phyloP scores from a whole-genome alignment of 2,113 vertebrate species.

The Gobio gobio region DNA sequence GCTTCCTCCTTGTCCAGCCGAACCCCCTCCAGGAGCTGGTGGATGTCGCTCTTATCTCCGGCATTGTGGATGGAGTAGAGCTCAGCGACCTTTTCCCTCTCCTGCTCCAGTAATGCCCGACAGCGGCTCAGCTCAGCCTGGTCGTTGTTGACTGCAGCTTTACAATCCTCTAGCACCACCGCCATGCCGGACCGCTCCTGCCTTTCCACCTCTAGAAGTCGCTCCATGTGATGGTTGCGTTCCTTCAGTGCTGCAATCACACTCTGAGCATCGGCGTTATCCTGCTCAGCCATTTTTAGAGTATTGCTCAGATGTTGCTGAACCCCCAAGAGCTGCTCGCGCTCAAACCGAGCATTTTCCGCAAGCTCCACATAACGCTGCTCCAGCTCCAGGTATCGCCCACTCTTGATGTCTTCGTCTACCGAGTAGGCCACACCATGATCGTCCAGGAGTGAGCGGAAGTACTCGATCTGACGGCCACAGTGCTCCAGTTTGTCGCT shows the following conservation, averaged over 20 bases:
- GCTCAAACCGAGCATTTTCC: slow-evolving; percentile 84
- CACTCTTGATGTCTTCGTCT: slow-evolving; percentile 83
- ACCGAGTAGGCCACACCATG: slow-evolving; percentile 81
- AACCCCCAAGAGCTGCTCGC: slow-evolving; percentile 87
- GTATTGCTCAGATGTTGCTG: slow-evolving; percentile 89
- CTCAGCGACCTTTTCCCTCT: slow-evolving; percentile 83
- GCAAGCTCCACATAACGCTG: slow-evolving; percentile 85
- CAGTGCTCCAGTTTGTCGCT: slow-evolving; percentile 85
- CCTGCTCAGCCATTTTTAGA: slow-evolving; percentile 89
- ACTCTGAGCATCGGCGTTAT: slow-evolving; percentile 87
- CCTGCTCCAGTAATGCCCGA: slow-evolving; percentile 83
- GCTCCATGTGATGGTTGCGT: slow-evolving; percentile 85
- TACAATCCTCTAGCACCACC: slow-evolving; percentile 80
- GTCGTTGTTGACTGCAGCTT: slow-evolving; percentile 74
- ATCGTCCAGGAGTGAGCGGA: slow-evolving; percentile 84
- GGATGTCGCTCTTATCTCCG: slow-evolving; percentile 84
- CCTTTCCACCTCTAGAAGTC: slow-evolving; percentile 81
- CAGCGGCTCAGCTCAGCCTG: slow-evolving; percentile 82
- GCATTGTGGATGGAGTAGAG: slow-evolving; percentile 84
- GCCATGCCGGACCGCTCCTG: slow-evolving; percentile 76
- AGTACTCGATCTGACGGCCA: slow-evolving; percentile 83
- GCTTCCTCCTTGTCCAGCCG: slow-evolving; percentile 84
- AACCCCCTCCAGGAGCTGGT: slow-evolving; percentile 83
- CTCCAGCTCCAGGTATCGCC: slow-evolving; percentile 86
- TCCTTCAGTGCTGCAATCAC: slow-evolving; percentile 88